Evolutionary conservation across 2,888 invertebrate species (phyloP), one percentile per base, ranked within the genome.

Genomic region (Pterostichus niger): DNA sequence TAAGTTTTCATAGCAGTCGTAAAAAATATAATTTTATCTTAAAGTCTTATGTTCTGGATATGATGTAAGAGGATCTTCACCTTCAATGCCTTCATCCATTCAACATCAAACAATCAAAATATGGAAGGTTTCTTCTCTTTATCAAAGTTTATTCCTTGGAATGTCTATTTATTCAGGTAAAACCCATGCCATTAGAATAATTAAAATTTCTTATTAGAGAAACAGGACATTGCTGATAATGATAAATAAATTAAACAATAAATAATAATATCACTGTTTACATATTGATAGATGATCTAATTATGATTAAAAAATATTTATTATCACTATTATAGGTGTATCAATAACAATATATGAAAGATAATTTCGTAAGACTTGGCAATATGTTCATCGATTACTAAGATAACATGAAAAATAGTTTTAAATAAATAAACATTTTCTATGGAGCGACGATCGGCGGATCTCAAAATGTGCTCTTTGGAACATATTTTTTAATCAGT

Each of bases 241-340:
- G 59, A 10, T 35, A 64, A 64, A 33, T 64, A 64, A 33, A 76
- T 76, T 54, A 64, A 79, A 44, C 78, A 79, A 79, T 79, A 59
- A 59, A 61, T 79, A 79, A 59, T 79, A 64, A 79, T 64, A 33
- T 79, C 78, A 61, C 44, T 79, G 78, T 64, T 79, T 64, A 77
- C 40, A 79, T 79, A 78, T 78, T 59, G 56, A 78, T 59, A 61
- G 24, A 24, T 52, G 24, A 13, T 44, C 78, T 79, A 59, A 79
- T 79, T 79, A 79, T 40, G 40, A 78, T 61, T 61, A 79, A 79
- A 24, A 61, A 61, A 79, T 79, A 17, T 44, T 59, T 61, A 79
- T 61, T 61, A 61, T 61, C 61, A 52, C 49, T 31, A 64, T 75
- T 52, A 24, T 24, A 24, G 24, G 31, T 24, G 33, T 9, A 33